Evolutionary conservation across 2,113 vertebrate genomes (phyloP), one percentile per base, ranked within the genome.

Genomic region (Psittacula cyanocephala): DNA sequence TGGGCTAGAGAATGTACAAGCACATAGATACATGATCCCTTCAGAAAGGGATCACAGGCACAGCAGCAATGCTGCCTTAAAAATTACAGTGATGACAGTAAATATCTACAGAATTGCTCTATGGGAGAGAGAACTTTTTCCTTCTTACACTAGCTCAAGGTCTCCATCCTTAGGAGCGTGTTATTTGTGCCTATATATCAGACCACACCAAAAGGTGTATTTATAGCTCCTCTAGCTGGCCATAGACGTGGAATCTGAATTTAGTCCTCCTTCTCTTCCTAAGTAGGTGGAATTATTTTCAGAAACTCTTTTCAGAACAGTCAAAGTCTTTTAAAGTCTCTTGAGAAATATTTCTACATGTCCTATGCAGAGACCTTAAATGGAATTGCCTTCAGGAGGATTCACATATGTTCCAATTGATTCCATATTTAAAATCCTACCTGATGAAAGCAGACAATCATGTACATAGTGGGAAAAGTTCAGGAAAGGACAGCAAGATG

Each of bases 271-370:
- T 91, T 80, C 46, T 59, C 52, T 81, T 83, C 64, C 64, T 77
- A 23, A 88, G 86, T 78, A 75, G 83, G 86, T 86, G 88, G 91
- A 95, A 88, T 67, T 96, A 85, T 85, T 96, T 97, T 80, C 71
- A 89, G 87, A 91, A 46, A 88, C 63, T 96, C 82, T 89, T 95
- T 97, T 80, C 71, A 88, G 81, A 93, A 46, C 46, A 86, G 75
- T 75, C 77, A 87, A 95, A 89, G 44, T 88, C 65, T 92, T 90
- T 90, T 77, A 83, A 92, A 83, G 25, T 93, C 88, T 91, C 64
- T 25, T 55, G n/a, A 91, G 55, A 95, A 95, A 78, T 90, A 86
- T 72, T 93, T 91, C 79, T 84, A 69, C 46, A 27, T 71, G 39
- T 17, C 31, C 6, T 3, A 3, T 60, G 50, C 39, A 64, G 52